Base-by-base conservation (phyloP, 2,888 invertebrate species). In the Troglohyphantes excavatus region DNA sequence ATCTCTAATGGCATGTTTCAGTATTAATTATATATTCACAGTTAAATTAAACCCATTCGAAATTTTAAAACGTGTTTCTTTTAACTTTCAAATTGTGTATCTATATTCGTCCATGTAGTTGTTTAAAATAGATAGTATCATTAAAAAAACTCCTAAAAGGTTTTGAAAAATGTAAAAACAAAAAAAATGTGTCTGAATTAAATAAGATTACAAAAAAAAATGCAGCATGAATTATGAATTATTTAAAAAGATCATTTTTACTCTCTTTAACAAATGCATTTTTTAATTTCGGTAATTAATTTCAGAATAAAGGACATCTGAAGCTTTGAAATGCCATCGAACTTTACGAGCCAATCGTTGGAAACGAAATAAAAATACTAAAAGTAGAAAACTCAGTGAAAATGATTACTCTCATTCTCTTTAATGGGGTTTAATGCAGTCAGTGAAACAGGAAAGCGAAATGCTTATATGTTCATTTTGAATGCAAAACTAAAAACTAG, bases 351-450 rank as follows among this genome's bases (percentile, higher is more conserved):
- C 19, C 46, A 61, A 23, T 63, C 46, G 67, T 17, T 79, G 17
- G 61, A 78, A 78, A 78, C 63, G 63, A 53, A 79, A 78, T 63
- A 39, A 67, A 73, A 75, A 53, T 65, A 46, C 23, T 61, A 26
- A 21, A 59, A 11, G 39, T 29, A 46, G 5, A 84, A 61, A 63
- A 19, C 17, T 21, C 43, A 19, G 17, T 17, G 33, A 19, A 46
- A 84, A 59, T 75, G 46, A 84, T 75, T 84, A 63, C 23, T 84
- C 23, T 19, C 46, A 23, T 75, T 75, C 63, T 27, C n/a, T 75
- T 75, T 84, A 84, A 84, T 84, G 84, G 84, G 59, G 53, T 84
- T 84, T 75, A 84, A 84, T 84, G 73, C 39, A 53, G 19, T 75
- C 29, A 23, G 23, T 6, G 2, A 27, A 61, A n/a, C n/a, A 63